Conservation (phyloP, 2,113 vertebrate genomes). For the Semnornis frantzii region DNA sequence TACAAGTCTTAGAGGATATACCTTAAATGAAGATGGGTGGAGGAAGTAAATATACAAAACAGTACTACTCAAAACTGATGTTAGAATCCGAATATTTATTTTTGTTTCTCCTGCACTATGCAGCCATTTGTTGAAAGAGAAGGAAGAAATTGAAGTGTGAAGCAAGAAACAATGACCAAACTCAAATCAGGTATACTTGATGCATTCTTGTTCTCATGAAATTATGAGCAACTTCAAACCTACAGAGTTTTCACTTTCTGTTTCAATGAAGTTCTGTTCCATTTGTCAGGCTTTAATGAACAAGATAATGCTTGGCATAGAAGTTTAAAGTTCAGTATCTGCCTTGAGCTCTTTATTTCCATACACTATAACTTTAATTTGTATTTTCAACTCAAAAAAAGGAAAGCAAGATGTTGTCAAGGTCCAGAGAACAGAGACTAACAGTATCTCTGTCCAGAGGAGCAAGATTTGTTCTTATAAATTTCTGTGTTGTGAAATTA, state of each 20-base stretch:
- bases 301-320: not conserved
- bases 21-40: not conserved
- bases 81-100: not conserved
- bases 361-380: not conserved
- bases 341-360: not conserved
- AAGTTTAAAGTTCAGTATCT: not conserved
- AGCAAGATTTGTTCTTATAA: too few relatives aligned
- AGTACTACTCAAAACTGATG: not conserved
- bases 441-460: too few relatives aligned
- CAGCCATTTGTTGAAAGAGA: not conserved
- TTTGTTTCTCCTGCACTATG: not conserved
- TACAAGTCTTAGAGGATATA: not conserved
- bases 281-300: not conserved
- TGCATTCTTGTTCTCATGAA: not conserved
- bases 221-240: not conserved
- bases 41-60: not conserved
- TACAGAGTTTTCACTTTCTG: not conserved
- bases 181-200: not conserved
- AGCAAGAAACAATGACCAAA: not conserved
- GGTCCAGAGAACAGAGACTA: too few relatives aligned
- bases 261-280: not conserved
- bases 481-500: too few relatives aligned
- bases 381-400: not conserved
- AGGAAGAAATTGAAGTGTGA: not conserved
- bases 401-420: not conserved